phyloP scores from a whole-genome alignment of 2,888 invertebrate genomes.

The Melipona beecheii region DNA sequence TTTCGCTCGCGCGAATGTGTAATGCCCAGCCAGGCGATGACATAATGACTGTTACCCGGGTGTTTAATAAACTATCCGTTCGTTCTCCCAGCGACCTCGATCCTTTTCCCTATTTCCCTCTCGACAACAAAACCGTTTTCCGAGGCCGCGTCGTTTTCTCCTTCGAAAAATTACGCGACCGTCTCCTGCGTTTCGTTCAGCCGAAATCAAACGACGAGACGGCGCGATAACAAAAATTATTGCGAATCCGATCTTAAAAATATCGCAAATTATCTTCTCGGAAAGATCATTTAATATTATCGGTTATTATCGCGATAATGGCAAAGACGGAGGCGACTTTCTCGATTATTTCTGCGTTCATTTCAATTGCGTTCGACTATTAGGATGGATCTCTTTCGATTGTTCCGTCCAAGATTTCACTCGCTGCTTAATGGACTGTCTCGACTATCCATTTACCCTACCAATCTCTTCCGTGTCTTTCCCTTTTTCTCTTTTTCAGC shows the following conservation, averaged over 20 bases:
- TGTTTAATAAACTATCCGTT: slow-evolving; percentile 18
- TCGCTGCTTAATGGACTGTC: slow-evolving; percentile 56
- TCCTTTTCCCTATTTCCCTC: slow-evolving; percentile 21
- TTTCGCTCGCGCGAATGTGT: slow-evolving; percentile 22
- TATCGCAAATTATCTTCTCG: too few relatives aligned
- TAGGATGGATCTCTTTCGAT: slow-evolving; percentile 56
- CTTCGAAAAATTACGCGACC: slow-evolving; percentile 39
- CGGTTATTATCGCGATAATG: slow-evolving; percentile 10
- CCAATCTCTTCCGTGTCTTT: background rate
- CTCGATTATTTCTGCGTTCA: background rate
- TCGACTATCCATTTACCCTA: slow-evolving; percentile 46
- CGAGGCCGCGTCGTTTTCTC: slow-evolving; percentile 25
- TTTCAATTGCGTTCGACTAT: slow-evolving; percentile 32
- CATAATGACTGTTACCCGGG: slow-evolving; percentile 4
- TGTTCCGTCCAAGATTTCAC: slow-evolving; percentile 49
- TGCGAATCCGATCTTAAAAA: background rate
- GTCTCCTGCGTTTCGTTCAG: slow-evolving; percentile 38
- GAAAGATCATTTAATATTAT: too few relatives aligned
- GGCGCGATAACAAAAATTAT: background rate
- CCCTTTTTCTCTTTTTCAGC: slow-evolving; percentile 5
- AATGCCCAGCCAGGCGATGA: slow-evolving; percentile 4
- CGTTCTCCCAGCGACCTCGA: slow-evolving; percentile 14
- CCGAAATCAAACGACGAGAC: background rate
- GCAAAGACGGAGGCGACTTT: slow-evolving; percentile 17
- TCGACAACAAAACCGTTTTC: background rate